phyloP scores from a whole-genome alignment of 2,113 vertebrate species.

The Oryzias melastigma region DNA sequence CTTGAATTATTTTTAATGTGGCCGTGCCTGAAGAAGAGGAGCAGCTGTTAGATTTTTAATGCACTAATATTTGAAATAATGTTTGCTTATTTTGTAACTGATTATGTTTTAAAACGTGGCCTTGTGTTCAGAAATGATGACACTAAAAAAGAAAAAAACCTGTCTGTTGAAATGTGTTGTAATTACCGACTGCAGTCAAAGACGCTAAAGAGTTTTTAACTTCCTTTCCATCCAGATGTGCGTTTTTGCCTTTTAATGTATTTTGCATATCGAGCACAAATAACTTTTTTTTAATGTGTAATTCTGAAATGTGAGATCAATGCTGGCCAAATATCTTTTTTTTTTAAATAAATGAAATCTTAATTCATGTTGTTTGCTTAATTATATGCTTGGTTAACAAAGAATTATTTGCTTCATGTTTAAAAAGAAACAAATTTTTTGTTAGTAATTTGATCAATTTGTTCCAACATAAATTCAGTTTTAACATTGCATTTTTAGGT shows the following conservation, averaged over 20 bases:
- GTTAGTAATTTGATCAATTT: too few species aligned
- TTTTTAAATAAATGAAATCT: too few species aligned
- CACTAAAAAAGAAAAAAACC: too few species aligned
- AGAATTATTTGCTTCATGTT: too few species aligned
- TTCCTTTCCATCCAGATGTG: neutral
- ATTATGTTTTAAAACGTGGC: conserved; percentile 5
- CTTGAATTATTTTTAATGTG: conserved; percentile 7
- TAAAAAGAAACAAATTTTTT: too few species aligned
- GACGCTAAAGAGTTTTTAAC: too few species aligned
- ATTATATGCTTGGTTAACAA: too few species aligned
- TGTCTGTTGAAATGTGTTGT: too few species aligned
- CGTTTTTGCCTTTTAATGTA: conserved; percentile 16
- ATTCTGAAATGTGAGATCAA: neutral
- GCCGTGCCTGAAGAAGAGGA: conserved; percentile 29
- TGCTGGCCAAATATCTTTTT: neutral
- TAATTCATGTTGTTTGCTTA: too few species aligned
- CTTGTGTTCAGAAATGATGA: too few species aligned
- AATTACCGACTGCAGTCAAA: too few species aligned
- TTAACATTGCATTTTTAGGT: too few species aligned
- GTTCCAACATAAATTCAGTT: neutral
- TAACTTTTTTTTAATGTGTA: neutral
- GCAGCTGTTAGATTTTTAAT: conserved; percentile 43
- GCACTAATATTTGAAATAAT: conserved; percentile 56
- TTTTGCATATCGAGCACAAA: conserved; percentile 21
- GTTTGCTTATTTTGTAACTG: conserved; percentile 10